Percentiles rank a stretch among this genome's conserved stretches.
Conservation (phyloP, 2,888 invertebrate species). For the Acrocyrtus sp. region DNA sequence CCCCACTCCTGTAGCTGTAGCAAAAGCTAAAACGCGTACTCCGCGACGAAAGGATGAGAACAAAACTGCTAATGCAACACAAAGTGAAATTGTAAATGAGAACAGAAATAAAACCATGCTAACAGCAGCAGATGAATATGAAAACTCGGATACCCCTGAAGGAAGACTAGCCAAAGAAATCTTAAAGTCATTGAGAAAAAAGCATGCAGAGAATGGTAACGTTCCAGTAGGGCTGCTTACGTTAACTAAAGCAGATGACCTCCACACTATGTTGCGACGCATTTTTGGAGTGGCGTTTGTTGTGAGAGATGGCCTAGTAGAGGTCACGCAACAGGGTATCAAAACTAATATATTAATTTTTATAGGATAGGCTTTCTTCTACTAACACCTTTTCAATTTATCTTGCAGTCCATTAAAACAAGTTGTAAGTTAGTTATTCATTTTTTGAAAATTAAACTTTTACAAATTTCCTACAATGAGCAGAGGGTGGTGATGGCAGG, state of each 20-base stretch:
- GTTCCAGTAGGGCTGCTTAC: conserved; percentile 7
- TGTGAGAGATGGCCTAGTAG: conserved; percentile 25
- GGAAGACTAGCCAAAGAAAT: conserved; percentile 16
- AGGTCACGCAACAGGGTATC: background rate
- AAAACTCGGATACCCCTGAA: conserved; percentile 1
- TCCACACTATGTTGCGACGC: conserved; percentile 18
- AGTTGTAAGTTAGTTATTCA: no score
- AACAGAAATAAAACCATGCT: no score
- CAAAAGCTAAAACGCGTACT: conserved; percentile 14
- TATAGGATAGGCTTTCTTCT: no score
- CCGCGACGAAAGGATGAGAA: background rate
- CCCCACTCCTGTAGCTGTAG: background rate
- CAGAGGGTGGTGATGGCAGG: no score
- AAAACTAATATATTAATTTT: no score
- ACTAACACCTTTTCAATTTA: no score
- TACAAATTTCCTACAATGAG: no score
- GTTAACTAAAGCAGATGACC: conserved; percentile 13
- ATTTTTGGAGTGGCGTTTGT: conserved; percentile 28
- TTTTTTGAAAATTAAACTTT: no score
- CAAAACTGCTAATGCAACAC: conserved; percentile 3
- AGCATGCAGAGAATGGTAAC: background rate
- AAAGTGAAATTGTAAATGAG: conserved; percentile 20
- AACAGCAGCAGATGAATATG: background rate
- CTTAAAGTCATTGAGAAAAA: background rate
- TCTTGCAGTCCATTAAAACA: no score